These are phyloP conservation scores for Peromyscus eremicus DNA, from an alignment of 2,797 vertebrate genomes.

Conservation along the genomic window DNA sequence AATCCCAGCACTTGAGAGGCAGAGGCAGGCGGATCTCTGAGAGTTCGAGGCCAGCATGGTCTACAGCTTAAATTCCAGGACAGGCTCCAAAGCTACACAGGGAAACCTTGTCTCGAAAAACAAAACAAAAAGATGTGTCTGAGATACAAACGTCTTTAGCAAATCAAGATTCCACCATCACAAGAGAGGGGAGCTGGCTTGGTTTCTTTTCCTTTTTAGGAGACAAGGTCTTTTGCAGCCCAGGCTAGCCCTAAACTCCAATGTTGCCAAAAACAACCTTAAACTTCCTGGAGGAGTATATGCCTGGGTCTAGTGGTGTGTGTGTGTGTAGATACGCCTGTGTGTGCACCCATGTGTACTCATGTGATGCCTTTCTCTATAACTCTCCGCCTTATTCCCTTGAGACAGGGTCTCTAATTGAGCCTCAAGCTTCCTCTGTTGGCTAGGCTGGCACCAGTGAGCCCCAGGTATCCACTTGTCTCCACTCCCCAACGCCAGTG, in stretches of 20 bases:
- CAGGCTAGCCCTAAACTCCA: neutral
- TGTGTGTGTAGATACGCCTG: no score
- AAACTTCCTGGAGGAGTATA: neutral
- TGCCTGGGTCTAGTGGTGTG: neutral
- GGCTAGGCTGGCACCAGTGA: neutral
- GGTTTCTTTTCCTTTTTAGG: neutral
- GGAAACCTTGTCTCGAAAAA: no score
- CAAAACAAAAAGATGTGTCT: neutral
- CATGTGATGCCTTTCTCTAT: neutral
- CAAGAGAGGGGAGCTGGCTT: neutral
- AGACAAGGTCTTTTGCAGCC: neutral
- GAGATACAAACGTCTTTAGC: neutral
- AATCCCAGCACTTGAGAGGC: no score
- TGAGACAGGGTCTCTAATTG: neutral
- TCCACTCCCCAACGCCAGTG: neutral
- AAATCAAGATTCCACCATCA: conserved; percentile 35
- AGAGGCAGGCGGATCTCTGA: no score
- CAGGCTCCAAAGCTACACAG: no score
- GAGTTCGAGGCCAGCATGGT: no score
- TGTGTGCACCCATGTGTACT: no score
- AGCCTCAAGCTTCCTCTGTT: neutral
- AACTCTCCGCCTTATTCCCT: neutral
- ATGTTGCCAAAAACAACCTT: neutral
- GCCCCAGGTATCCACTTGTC: neutral
- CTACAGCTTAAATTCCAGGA: no score